Evolutionary conservation across 2,888 invertebrate genomes (phyloP).

Genomic region (Phania funesta): DNA sequence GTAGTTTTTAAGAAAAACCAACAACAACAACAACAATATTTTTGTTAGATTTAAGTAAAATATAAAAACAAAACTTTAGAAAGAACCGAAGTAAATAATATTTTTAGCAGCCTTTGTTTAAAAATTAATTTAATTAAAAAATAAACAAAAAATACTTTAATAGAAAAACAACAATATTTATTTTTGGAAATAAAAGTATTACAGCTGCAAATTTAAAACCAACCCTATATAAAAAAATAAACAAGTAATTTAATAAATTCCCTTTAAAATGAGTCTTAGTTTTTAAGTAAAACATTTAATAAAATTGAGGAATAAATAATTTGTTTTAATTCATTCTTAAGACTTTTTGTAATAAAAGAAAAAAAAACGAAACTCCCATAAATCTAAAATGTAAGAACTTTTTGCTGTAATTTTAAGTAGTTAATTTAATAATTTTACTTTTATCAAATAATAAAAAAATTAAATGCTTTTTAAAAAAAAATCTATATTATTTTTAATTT

Average conservation of each 20-base stretch:
- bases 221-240: constrained; percentile 47
- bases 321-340: constrained; percentile 46
- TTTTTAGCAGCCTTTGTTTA: constrained; percentile 57
- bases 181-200: constrained; percentile 61
- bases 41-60: constrained; percentile 56
- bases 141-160: neutral
- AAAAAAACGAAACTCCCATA: constrained; percentile 56
- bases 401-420: constrained; percentile 78
- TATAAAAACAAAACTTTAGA: constrained; percentile 15
- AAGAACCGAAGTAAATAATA: constrained; percentile 10
- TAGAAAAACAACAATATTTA: constrained; percentile 45
- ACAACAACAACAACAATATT: constrained; percentile 31
- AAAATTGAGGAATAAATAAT: neutral
- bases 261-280: constrained; percentile 29
- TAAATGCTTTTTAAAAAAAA: constrained; percentile 38
- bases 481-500: constrained; percentile 28
- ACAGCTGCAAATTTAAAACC: constrained; percentile 50
- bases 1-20: constrained; percentile 44
- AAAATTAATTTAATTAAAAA: constrained; percentile 49
- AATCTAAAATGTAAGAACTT: constrained; percentile 46
- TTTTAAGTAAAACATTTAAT: constrained; percentile 51
- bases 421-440: constrained; percentile 74
- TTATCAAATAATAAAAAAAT: constrained; percentile 32
- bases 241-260: constrained; percentile 53
- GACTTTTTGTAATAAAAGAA: constrained; percentile 59